A percentile compares a stretch with the other conserved stretches of the same genome.
These are phyloP conservation scores for Isaurus tuberculatus DNA, from an alignment of 92 coral and sea anemone species.

Conservation along the genomic window DNA sequence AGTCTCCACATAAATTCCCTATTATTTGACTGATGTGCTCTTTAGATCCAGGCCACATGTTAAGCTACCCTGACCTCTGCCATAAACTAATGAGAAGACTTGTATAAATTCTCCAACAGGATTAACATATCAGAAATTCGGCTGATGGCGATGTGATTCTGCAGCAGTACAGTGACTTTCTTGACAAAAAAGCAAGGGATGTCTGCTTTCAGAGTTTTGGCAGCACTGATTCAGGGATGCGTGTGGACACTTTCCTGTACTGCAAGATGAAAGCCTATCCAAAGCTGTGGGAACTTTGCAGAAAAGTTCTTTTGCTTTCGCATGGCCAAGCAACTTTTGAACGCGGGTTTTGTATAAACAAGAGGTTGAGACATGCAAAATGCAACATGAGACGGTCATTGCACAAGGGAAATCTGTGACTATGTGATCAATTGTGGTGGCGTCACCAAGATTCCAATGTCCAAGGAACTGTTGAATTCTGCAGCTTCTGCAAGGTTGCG, in stretches of 20 bases:
- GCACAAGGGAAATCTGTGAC: background rate
- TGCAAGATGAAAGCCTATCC: constrained; percentile 13
- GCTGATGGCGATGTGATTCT: constrained; percentile 6
- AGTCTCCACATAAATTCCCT: background rate
- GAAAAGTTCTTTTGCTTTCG: constrained; percentile 7
- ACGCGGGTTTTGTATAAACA: background rate
- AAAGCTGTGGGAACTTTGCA: background rate
- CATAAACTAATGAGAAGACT: background rate
- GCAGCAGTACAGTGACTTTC: constrained; percentile 1
- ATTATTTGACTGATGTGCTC: constrained; percentile 12
- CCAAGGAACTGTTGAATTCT: constrained; percentile 4
- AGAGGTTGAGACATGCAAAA: constrained; percentile 2
- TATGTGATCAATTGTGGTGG: constrained; percentile 26
- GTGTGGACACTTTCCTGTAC: constrained; percentile 21
- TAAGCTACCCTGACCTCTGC: background rate
- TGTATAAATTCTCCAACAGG: constrained; percentile 4
- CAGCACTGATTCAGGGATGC: background rate
- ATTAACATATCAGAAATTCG: background rate
- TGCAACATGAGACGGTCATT: background rate
- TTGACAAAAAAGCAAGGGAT: constrained; percentile 13
- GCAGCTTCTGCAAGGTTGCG: constrained; percentile 26
- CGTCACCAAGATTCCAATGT: constrained; percentile 1
- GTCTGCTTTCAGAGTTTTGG: constrained; percentile 7
- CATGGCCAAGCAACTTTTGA: constrained; percentile 5
- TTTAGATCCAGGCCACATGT: background rate